Evolutionary conservation across 1,140 invertebrate species (phyloP), one percentile per base, ranked within the genome.

Genomic region (Agrilus planipennis): DNA sequence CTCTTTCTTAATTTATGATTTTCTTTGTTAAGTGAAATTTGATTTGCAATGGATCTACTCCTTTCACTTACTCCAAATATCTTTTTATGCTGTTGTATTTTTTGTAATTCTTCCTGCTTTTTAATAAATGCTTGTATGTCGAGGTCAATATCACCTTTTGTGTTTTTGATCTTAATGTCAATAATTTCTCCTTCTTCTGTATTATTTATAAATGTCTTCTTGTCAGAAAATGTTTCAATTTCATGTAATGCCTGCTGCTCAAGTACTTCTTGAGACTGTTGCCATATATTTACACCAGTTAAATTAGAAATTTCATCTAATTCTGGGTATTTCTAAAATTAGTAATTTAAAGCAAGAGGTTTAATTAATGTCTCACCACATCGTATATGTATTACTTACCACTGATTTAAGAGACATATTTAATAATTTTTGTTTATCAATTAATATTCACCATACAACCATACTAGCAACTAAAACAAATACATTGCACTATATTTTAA

Each of bases 211-310:
- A 34, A 39, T 23, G 39, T 42, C 29, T 39, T 40, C 36, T 50
- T 53, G 41, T 54, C 39, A 9, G 49, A 38, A 40, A 58, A 56
- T 42, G 54, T 51, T 36, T 53, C 46, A 1, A 62, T 32, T 43
- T 60, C 57, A 20, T 54, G 47, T 29, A 57, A 41, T 34, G 60
- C 60, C 44, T 62, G 58, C 39, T 54, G 30, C 47, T 62, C 60
- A 23, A 62, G 47, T 22, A 46, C 30, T 42, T 54, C 46, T 49
- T 60, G 58, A 37, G 49, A 39, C 36, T 44, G 34, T 31, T 56
- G 45, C 60, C 60, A 62, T 11, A 62, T 49, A 44, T 51, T 49
- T 25, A 61, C 53, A 20, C 52, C 51, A 17, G 41, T 21, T 1
- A 42, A 15, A 35, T 22, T 16, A 19, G 34, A 14, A 11, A 42